Evolutionary conservation across 2,797 vertebrate species (phyloP), one percentile per base, ranked within the genome.

Genomic region (Pseudocheirus occidentalis): DNA sequence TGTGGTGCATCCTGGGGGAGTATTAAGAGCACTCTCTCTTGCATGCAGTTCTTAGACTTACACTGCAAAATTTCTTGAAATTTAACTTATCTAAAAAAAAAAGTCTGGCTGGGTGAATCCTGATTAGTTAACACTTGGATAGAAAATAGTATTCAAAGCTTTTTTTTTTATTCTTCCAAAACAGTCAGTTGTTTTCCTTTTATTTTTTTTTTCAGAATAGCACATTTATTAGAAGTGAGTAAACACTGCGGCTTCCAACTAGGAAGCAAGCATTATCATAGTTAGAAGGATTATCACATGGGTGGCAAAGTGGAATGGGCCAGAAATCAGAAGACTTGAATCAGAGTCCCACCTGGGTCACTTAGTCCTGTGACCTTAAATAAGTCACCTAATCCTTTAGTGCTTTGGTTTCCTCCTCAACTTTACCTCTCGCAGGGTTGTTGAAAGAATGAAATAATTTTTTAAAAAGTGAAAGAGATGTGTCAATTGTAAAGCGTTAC

Each of bases 41-140:
- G 4, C 27, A 55, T 55, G 28, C 9, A 62, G 55, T 95, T 34
- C 87, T 52, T 14, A 93, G 66, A 90, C 58, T 92, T 58, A n/a
- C 0, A 24, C 52, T 93, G 92, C 93, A 96, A 87, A 96, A 73
- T 31, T 90, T 66, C 18, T 94, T 34, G n/a, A 94, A 96, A 90
- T 95, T 96, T 66, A 92, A n/a, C 90, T 92, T 92, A 87, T 46
- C 73, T 21, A 24, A 46, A 46, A 10, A 46, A 46, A 81, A 81
- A 46, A 24, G 7, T 81, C 73, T 46, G 73, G 40, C 21, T 81
- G 40, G 16, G 27, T 81, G 40, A 46, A 81, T 81, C 21, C 40
- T 81, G 7, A 81, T 46, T 81, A 81, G 18, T 81, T 81, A 81
- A 81, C 73, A 81, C 24, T 46, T 18, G 9, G 40, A 46, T 81